phyloP scores from a whole-genome alignment of 2,888 invertebrate genomes.

The Watsonalla cultraria region DNA sequence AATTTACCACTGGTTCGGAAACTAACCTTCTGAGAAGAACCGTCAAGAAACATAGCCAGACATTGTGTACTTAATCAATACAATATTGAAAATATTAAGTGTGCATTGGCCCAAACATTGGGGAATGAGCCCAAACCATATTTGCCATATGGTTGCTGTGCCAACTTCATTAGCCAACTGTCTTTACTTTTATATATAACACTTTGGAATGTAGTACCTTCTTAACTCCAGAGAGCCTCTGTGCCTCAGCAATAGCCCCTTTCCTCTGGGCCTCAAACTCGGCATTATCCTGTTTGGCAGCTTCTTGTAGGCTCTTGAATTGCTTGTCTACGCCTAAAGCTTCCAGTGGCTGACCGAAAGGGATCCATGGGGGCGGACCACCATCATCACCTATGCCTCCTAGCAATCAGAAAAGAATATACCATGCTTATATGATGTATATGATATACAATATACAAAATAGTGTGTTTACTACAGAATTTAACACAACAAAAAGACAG shows the following conservation, averaged over 20 bases:
- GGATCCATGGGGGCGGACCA: slow-evolving; percentile 94
- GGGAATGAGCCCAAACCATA: too few relatives aligned
- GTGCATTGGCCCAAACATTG: too few relatives aligned
- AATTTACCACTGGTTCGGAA: too few relatives aligned
- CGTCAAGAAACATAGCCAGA: too few relatives aligned
- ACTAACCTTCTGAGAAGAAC: too few relatives aligned
- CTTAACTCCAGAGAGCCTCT: slow-evolving; percentile 79
- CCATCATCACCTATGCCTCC: slow-evolving; percentile 82
- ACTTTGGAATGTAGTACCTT: slow-evolving; percentile 51
- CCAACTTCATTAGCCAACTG: not conserved
- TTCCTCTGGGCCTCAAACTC: slow-evolving; percentile 94
- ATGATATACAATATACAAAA: too few relatives aligned
- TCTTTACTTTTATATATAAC: not conserved
- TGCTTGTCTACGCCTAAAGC: slow-evolving; percentile 79
- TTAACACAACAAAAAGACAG: too few relatives aligned
- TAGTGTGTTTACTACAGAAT: too few relatives aligned
- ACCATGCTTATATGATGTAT: too few relatives aligned
- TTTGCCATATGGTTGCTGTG: too few relatives aligned
- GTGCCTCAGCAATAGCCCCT: slow-evolving; percentile 93
- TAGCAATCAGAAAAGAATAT: slow-evolving; percentile 9
- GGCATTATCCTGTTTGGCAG: slow-evolving; percentile 83
- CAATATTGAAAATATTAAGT: too few relatives aligned
- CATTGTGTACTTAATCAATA: too few relatives aligned
- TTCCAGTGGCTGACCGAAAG: slow-evolving; percentile 89
- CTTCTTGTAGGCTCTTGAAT: slow-evolving; percentile 83